Conservation (phyloP, 2,797 vertebrate species). For the Malurus splendens region DNA sequence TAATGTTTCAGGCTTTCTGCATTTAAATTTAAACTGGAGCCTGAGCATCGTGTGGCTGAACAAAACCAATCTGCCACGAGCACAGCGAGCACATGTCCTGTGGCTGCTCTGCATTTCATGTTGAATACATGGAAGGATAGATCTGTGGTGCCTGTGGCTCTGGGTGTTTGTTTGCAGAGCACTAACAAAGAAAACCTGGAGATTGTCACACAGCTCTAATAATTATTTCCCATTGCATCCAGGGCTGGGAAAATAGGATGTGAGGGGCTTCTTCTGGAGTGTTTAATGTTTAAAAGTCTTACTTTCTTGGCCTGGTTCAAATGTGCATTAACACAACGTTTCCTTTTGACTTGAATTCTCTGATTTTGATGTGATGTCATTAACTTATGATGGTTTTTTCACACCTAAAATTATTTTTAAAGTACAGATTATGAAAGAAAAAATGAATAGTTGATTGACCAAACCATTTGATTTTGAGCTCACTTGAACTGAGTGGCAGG, state of each 20-base stretch:
- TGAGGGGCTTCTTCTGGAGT: background rate
- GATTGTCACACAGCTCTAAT: constrained; percentile 35
- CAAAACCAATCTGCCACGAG: background rate
- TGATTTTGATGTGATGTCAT: background rate
- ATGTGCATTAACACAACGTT: constrained; percentile 45
- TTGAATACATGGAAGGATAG: background rate
- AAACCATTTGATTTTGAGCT: background rate
- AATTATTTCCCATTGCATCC: constrained; percentile 21
- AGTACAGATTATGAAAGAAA: background rate
- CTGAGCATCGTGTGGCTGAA: background rate
- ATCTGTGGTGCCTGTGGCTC: background rate
- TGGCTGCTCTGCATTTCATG: background rate
- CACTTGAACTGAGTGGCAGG: background rate
- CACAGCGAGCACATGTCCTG: background rate
- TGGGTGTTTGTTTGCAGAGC: background rate
- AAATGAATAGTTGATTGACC: background rate
- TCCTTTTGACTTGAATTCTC: background rate
- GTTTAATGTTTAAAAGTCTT: background rate
- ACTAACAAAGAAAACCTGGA: background rate
- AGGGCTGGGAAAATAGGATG: background rate
- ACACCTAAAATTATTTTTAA: background rate
- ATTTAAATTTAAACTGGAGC: background rate
- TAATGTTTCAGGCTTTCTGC: background rate
- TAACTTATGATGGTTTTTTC: background rate
- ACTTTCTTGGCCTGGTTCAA: constrained; percentile 63